Conservation (phyloP, 2,797 vertebrate species). For the Coracias cyanogaster region DNA sequence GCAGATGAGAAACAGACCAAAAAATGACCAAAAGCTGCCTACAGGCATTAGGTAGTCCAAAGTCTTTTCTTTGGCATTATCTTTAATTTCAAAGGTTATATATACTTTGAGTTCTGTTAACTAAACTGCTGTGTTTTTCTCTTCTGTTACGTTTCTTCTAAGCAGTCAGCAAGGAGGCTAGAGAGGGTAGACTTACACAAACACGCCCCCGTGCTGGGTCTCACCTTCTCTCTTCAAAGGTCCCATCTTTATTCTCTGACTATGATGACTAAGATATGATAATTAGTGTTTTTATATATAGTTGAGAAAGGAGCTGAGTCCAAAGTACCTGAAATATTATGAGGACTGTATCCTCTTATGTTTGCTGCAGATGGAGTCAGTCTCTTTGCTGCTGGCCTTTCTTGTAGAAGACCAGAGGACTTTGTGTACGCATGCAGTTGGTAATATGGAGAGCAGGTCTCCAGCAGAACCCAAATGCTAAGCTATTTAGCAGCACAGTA, state of each 20-base stretch:
- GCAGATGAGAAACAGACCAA: not conserved
- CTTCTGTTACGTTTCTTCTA: not conserved
- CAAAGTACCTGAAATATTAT: not conserved
- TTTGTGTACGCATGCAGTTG: rapidly evolving
- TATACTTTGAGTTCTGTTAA: not conserved
- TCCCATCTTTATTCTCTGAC: not conserved
- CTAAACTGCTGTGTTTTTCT: not conserved
- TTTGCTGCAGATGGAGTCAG: not conserved
- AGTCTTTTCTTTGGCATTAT: not conserved
- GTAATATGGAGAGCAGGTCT: not conserved
- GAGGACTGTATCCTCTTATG: not conserved
- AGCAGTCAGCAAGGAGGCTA: not conserved
- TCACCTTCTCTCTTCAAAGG: not conserved
- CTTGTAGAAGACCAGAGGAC: not conserved
- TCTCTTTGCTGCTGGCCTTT: not conserved
- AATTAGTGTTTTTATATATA: not conserved
- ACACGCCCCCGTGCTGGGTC: rapidly evolving
- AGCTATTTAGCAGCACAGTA: not conserved
- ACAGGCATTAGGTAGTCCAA: not conserved
- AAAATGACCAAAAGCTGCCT: not conserved
- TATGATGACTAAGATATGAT: not conserved
- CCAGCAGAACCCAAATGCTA: not conserved
- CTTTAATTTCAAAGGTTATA: not conserved
- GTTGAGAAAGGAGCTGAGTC: not conserved
- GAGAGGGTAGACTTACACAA: not conserved